Conservation (phyloP, 2,888 invertebrate genomes). For the Pherbina coryleti region DNA sequence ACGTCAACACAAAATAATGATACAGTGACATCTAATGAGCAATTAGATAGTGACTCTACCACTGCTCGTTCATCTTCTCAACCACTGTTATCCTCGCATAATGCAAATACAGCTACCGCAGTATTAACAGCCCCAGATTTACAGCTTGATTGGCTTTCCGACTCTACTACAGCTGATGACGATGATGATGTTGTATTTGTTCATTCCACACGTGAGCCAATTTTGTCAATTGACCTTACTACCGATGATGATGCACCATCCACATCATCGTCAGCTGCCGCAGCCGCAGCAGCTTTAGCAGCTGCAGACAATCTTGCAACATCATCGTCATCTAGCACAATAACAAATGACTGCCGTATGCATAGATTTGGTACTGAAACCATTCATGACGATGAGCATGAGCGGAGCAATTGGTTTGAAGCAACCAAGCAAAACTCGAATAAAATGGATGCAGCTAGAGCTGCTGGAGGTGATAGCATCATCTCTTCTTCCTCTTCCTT, state of each 20-base stretch:
- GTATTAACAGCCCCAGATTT: slow-evolving; percentile 75
- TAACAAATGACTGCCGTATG: neutral
- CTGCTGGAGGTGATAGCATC: neutral
- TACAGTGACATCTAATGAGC: neutral
- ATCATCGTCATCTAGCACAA: neutral
- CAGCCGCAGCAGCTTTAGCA: slow-evolving; percentile 53
- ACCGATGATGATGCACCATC: slow-evolving; percentile 71
- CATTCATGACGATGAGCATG: slow-evolving; percentile 41
- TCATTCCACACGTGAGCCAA: slow-evolving; percentile 70
- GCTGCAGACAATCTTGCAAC: slow-evolving; percentile 41
- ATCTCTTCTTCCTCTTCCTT: neutral
- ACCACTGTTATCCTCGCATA: neutral
- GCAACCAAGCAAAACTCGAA: neutral
- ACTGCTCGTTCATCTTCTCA: neutral
- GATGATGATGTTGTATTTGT: slow-evolving; percentile 75
- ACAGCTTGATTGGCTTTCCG: slow-evolving; percentile 81
- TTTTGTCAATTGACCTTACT: slow-evolving; percentile 73
- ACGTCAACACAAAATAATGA: neutral
- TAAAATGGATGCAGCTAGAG: neutral
- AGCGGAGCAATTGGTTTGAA: slow-evolving; percentile 26
- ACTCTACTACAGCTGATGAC: slow-evolving; percentile 71
- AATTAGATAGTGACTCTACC: neutral
- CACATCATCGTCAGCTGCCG: slow-evolving; percentile 47
- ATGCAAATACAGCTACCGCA: slow-evolving; percentile 46
- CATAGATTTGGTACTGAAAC: slow-evolving; percentile 22